Conservation (phyloP, 2,797 vertebrate genomes). For the Hemitrygon akajei region DNA sequence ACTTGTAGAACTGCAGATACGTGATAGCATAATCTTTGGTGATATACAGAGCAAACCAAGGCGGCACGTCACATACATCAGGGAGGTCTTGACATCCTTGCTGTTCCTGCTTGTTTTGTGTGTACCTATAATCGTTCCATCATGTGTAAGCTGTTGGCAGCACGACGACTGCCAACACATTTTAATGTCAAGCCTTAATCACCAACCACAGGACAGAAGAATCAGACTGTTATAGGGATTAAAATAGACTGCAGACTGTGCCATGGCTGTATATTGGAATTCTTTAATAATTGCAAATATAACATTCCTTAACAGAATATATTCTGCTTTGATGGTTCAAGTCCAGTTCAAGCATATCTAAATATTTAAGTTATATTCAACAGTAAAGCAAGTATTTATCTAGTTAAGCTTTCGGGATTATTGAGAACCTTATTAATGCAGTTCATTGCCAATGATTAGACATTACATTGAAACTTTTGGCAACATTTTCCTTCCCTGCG, state of each 20-base stretch:
- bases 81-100: constrained; percentile 42
- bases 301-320: not conserved
- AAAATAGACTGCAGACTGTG: constrained; percentile 21
- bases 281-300: not conserved
- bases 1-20: constrained; percentile 1
- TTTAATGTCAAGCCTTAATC: constrained; percentile 38
- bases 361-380: not conserved
- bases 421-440: not conserved
- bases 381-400: not conserved
- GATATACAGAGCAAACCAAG: constrained; percentile 43
- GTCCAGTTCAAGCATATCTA: not conserved
- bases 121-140: constrained; percentile 36
- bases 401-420: not conserved
- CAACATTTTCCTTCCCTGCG: not conserved
- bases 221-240: constrained; percentile 23
- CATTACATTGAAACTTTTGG: not conserved
- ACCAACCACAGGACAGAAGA: constrained; percentile 29
- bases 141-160: constrained; percentile 35
- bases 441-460: not conserved
- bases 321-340: constrained; percentile 14
- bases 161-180: constrained; percentile 35
- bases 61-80: constrained; percentile 43
- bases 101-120: constrained; percentile 32
- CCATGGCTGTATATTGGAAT: not conserved
- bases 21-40: not conserved